Evolutionary conservation across 2,888 invertebrate genomes (phyloP), one percentile per base, ranked within the genome.

Genomic region (Cerastoderma edule): DNA sequence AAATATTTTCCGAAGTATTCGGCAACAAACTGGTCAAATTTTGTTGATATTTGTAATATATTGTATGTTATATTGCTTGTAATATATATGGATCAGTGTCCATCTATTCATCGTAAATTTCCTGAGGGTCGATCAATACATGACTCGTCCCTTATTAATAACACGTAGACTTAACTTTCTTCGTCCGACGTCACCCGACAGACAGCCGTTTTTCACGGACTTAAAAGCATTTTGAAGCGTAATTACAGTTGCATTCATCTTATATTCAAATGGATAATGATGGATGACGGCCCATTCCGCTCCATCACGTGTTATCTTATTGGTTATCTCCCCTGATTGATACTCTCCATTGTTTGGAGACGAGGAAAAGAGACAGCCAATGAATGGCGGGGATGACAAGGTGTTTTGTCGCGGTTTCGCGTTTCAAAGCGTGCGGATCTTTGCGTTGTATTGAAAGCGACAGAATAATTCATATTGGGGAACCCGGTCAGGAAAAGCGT

Each of bases 211-310:
- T 71, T 74, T 78, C 78, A 75, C 60, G 60, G 54, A 72, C 67
- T 79, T 72, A 75, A 72, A 79, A 75, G 72, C 69, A 72, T 75
- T 75, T 70, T 79, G 72, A 79, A 72, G 72, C 66, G 72, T 69
- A 72, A 75, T 80, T 77, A 80, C 74, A 48, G 56, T 57, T 44
- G 69, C 67, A 75, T 80, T 75, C 74, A 75, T 75, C 72, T 75
- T 74, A 46, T 75, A 64, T 77, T 77, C 46, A 77, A 77, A 75
- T 75, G 67, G 73, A 76, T 73, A 44, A 70, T 80, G 80, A 80
- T 74, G 48, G 68, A 76, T 76, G 48, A 69, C 33, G 53, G 28
- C 53, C n/a, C 30, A 32, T 76, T 67, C 39, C 67, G 66, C 70
- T 63, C 48, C 57, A 72, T 72, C 75, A 70, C 63, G 67, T 68